Evolutionary conservation across 92 coral and sea anemone species (phyloP).

Genomic region (Micromussa lordhowensis): DNA sequence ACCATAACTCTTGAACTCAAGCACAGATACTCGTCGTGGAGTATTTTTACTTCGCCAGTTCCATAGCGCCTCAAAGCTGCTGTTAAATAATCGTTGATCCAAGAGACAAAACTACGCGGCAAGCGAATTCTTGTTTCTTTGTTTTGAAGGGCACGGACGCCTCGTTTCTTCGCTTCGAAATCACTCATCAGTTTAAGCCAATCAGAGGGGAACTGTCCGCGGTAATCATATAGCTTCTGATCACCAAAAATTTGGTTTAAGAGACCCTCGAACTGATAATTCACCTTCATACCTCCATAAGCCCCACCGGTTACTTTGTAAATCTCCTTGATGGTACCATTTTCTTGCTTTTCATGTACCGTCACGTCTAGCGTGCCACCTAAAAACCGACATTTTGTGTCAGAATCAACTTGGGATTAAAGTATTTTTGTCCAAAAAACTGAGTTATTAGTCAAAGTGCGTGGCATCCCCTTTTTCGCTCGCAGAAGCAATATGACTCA

Average conservation of each 20-base stretch:
- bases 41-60: constrained; percentile 44
- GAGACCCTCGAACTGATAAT: constrained; percentile 52
- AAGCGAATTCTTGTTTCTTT: constrained; percentile 70
- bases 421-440: background rate
- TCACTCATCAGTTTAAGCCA: constrained; percentile 74
- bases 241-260: constrained; percentile 62
- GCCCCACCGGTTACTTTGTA: constrained; percentile 71
- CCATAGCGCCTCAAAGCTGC: constrained; percentile 31
- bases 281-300: constrained; percentile 67
- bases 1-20: constrained; percentile 60
- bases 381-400: background rate
- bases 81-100: constrained; percentile 47
- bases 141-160: constrained; percentile 44
- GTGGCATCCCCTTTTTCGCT: no score
- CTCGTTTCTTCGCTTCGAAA: constrained; percentile 72
- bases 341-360: constrained; percentile 59
- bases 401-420: background rate
- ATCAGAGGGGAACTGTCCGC: constrained; percentile 64
- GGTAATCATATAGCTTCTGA: constrained; percentile 57
- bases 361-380: constrained; percentile 78
- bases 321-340: constrained; percentile 63
- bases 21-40: constrained; percentile 71
- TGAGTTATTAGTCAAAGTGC: no score
- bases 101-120: constrained; percentile 64
- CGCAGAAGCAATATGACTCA: no score